Percentiles rank a stretch among this genome's conserved stretches.
Evolutionary conservation across 2,113 vertebrate species (phyloP).

Genomic region (Lamprotornis superbus): DNA sequence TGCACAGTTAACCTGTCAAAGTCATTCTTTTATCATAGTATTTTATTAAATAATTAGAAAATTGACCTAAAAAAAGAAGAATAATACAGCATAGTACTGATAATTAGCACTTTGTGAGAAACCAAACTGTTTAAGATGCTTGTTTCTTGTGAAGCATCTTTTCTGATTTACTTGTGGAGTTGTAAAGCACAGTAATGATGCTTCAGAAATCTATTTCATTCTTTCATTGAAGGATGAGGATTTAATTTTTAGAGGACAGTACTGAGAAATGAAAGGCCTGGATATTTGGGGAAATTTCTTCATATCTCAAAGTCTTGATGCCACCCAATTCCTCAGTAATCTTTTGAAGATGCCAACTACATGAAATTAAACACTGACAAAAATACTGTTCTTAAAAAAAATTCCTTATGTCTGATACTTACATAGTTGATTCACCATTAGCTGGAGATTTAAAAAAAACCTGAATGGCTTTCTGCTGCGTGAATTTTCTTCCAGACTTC

Average conservation of each 20-base stretch:
- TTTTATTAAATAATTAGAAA: neutral
- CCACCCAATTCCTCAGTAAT: neutral
- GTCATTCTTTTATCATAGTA: neutral
- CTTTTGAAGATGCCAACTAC: neutral
- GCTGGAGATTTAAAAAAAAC: neutral
- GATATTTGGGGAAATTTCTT: conserved; percentile 28
- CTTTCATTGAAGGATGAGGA: neutral
- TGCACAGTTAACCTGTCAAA: neutral
- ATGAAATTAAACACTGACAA: conserved; percentile 33
- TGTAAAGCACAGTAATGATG: neutral
- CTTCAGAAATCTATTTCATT: neutral
- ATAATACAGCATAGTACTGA: neutral
- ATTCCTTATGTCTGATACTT: neutral
- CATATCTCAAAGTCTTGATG: neutral
- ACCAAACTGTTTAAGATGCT: neutral
- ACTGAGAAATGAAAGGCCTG: neutral
- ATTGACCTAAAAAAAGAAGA: neutral
- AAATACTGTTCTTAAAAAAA: conserved; percentile 14
- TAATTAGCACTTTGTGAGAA: neutral
- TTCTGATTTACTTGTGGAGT: neutral
- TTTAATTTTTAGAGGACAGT: neutral
- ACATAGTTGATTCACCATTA: neutral
- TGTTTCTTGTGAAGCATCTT: neutral
- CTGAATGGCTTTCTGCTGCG: neutral
- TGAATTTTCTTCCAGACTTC: neutral